phyloP scores from a whole-genome alignment of 1,140 invertebrate species.

The Capitella teleta region DNA sequence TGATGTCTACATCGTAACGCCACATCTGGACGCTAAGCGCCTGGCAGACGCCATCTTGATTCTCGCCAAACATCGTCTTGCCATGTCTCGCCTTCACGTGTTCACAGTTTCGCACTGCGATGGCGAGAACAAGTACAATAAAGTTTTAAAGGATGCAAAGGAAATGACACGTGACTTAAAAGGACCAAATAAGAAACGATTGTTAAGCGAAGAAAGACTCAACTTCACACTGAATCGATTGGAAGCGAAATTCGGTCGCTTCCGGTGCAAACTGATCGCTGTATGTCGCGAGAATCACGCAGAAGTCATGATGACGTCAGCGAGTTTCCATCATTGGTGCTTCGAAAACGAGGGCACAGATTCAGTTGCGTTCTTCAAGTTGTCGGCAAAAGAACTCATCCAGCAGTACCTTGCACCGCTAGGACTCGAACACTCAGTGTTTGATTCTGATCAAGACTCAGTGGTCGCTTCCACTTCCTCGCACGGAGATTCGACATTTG shows the following conservation, averaged over 20 bases:
- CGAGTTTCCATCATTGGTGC: conserved; percentile 6
- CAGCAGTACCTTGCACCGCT: conserved; percentile 4
- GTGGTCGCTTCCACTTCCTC: too few relatives aligned
- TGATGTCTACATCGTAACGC: conserved; percentile 5
- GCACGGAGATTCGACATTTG: too few relatives aligned
- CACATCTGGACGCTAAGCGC: conserved; percentile 2
- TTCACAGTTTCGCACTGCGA: conserved; percentile 1
- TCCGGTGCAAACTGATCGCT: conserved; percentile 6
- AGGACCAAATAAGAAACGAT: conserved; percentile 5
- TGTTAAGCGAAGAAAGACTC: conserved; percentile 2
- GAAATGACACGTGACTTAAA: conserved; percentile 4
- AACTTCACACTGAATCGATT: background rate
- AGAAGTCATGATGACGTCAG: background rate
- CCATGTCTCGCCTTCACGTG: background rate
- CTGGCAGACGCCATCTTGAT: conserved; percentile 4
- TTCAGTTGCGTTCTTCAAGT: background rate
- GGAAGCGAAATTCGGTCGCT: conserved; percentile 4
- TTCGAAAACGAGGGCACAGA: conserved; percentile 6
- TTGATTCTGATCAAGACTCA: too few relatives aligned
- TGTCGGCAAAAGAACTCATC: background rate
- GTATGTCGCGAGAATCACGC: background rate
- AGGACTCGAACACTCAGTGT: conserved; percentile 3
- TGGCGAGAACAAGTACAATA: conserved; percentile 4
- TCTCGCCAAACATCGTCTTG: conserved; percentile 1
- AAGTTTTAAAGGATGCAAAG: conserved; percentile 3